Evolutionary conservation across 2,888 invertebrate species (phyloP).

Genomic region (Nyleta sp.): DNA sequence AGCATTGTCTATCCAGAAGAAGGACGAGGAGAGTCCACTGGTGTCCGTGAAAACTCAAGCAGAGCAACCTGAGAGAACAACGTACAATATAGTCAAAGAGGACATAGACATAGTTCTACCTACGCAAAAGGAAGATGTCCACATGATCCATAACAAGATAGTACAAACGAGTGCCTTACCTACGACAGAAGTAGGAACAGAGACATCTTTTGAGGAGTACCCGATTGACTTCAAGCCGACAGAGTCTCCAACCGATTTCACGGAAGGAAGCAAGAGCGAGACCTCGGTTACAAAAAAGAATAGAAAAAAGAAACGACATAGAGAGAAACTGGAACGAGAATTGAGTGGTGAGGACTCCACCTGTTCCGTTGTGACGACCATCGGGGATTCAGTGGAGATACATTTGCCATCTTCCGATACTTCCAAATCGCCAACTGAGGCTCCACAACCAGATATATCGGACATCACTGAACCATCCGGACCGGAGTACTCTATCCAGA

Average conservation of each 20-base stretch:
- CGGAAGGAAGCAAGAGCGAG: constrained; percentile 71
- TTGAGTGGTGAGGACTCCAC: constrained; percentile 68
- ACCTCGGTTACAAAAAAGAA: constrained; percentile 65
- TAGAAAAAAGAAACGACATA: constrained; percentile 74
- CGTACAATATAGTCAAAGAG: constrained; percentile 73
- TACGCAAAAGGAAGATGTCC: constrained; percentile 70
- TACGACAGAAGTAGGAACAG: constrained; percentile 69
- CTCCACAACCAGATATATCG: constrained; percentile 77
- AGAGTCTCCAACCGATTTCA: constrained; percentile 62
- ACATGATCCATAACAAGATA: constrained; percentile 72
- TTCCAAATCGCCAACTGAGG: constrained; percentile 83
- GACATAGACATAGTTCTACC: constrained; percentile 77
- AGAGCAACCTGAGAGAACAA: constrained; percentile 69
- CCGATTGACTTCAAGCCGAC: constrained; percentile 74
- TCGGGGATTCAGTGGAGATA: constrained; percentile 84
- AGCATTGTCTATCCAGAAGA: constrained; percentile 74
- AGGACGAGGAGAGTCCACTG: constrained; percentile 69
- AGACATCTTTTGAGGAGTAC: constrained; percentile 59
- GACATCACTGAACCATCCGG: constrained; percentile 71
- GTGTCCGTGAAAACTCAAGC: constrained; percentile 75
- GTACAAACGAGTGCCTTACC: constrained; percentile 73
- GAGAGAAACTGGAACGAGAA: constrained; percentile 67
- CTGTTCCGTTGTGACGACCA: constrained; percentile 81
- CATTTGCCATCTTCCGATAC: constrained; percentile 84
- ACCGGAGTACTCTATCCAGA: constrained; percentile 67